phyloP scores from a whole-genome alignment of 2,113 vertebrate genomes.

The Catagonus wagneri region DNA sequence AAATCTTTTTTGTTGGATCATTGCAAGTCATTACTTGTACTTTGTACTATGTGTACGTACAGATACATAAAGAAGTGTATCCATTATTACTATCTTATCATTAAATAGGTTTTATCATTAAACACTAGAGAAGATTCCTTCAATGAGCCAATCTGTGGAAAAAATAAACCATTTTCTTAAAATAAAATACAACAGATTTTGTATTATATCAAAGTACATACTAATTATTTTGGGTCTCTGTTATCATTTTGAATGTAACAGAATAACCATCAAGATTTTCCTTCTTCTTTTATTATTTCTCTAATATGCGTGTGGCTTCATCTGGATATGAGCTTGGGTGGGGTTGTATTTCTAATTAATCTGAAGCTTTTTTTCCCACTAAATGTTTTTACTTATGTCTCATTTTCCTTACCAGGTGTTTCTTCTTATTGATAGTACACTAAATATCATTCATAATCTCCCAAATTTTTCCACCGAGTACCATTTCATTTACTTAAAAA shows the following conservation, averaged over 20 bases:
- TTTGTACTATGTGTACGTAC: neutral
- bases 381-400: slow-evolving; percentile 36
- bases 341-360: neutral
- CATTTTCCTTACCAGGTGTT: slow-evolving; percentile 47
- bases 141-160: neutral
- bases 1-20: neutral
- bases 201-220: neutral
- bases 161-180: neutral
- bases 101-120: neutral
- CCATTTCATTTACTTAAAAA: neutral
- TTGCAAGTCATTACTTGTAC: neutral
- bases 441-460: slow-evolving; percentile 1
- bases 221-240: slow-evolving; percentile 34
- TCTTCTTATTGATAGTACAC: slow-evolving; percentile 22
- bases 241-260: slow-evolving; percentile 3
- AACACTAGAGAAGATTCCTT: neutral
- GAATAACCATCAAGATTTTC: neutral
- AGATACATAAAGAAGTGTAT: neutral
- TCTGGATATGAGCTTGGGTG: neutral
- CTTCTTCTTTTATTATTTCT: neutral
- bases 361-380: neutral
- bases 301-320: neutral
- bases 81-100: neutral
- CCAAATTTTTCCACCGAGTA: neutral
- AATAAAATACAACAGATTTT: slow-evolving; percentile 18